phyloP scores from a whole-genome alignment of 1,140 invertebrate species.

The Charaxes varanes region DNA sequence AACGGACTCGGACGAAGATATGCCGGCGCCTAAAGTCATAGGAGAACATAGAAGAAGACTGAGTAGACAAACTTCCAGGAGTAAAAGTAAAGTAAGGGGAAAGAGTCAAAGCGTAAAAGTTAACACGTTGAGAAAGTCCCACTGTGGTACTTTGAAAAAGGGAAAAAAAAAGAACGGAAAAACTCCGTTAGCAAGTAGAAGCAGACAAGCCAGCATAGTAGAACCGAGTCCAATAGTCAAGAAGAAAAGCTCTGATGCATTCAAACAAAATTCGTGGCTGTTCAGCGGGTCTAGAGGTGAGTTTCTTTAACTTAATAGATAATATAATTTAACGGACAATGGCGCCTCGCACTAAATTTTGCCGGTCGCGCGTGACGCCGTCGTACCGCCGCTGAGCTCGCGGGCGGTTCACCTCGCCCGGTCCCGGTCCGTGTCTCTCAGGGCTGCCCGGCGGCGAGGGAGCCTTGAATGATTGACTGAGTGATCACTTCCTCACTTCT shows the following conservation, averaged over 20 bases:
- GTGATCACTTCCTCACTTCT: too few relatives aligned
- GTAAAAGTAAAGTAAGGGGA: constrained; percentile 62
- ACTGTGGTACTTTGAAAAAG: constrained; percentile 62
- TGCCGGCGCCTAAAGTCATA: constrained; percentile 45
- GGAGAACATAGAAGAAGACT: constrained; percentile 58
- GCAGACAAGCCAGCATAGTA: constrained; percentile 54
- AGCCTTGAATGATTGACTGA: too few relatives aligned
- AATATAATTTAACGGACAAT: too few relatives aligned
- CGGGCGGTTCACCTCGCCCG: too few relatives aligned
- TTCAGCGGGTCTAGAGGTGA: constrained; percentile 54
- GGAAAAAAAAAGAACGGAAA: constrained; percentile 56
- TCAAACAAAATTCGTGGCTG: constrained; percentile 63
- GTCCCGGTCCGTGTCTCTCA: too few relatives aligned
- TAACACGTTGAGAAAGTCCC: constrained; percentile 59
- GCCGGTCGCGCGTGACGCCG: too few relatives aligned
- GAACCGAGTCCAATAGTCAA: constrained; percentile 50
- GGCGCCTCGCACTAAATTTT: too few relatives aligned
- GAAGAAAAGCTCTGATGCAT: constrained; percentile 46
- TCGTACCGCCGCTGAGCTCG: too few relatives aligned
- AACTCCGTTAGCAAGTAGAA: constrained; percentile 39
- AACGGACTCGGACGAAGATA: constrained; percentile 59
- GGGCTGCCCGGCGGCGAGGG: too few relatives aligned
- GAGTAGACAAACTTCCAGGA: constrained; percentile 62
- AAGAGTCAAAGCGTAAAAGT: constrained; percentile 62
- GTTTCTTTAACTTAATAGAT: too few relatives aligned